Evolutionary conservation across 2,888 invertebrate genomes (phyloP), one percentile per base, ranked within the genome.

Genomic region (Aricia artaxerxes): DNA sequence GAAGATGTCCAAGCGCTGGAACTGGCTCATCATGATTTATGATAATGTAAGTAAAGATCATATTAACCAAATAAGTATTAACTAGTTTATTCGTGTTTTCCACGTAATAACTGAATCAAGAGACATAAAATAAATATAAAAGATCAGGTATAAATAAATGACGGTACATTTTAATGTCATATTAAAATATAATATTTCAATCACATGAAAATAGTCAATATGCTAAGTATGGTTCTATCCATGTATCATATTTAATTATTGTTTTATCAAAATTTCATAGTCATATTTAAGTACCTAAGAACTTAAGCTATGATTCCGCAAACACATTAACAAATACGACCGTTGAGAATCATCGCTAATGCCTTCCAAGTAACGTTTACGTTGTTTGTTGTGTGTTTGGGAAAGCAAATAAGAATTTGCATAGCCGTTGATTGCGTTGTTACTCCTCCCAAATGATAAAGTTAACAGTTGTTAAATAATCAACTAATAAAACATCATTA

Each of bases 1-100:
- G 44, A 4, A 24, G 80, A 81, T 60, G 6, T 80, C 78, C 3
- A 69, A 16, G 13, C 57, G 75, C 80, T 82, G 38, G 82, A 83
- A 73, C 35, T 35, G 72, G 13, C 31, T 38, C 9, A 13, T 38
- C 0, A 69, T 69, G 35, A 69, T 69, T 69, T 38, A 69, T 38
- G 38, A 1, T 35, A 69, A 11, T 31, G 4, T 31, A 31, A 31
- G 60, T 9, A 1, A 49, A 49, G 11, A 11, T 49, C 1, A 49
- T 49, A 49, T 0, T 57, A 16, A 57, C 13, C 4, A 57, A 57
- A 57, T 13, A 57, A 57, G 57, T 57, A 16, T 57, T 16, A 49
- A 9, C 2, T 49, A 2, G 57, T 57, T 57, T 57, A 57, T 49
- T 49, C 4, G 16, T 16, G 57, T 57, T 13, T 57, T 57, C 7